Evolutionary conservation across 2,113 vertebrate genomes (phyloP).

Genomic region (Noturus placidus): DNA sequence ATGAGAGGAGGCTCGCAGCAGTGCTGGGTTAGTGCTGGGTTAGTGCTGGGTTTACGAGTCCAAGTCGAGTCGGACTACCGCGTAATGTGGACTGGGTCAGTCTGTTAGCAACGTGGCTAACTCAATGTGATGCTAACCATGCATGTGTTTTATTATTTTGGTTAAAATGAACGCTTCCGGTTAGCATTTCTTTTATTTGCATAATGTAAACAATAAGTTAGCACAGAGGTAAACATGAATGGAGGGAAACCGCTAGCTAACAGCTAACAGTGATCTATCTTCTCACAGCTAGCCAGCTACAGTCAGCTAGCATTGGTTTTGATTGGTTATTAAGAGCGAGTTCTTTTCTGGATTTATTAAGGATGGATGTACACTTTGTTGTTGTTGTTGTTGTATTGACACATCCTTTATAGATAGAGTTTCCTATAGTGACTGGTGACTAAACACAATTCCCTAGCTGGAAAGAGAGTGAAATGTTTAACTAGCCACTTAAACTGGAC

Average conservation of each 20-base stretch:
- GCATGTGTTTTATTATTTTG: not conserved
- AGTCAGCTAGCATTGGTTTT: not conserved
- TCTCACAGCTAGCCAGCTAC: not conserved
- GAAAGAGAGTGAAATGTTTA: too few species aligned
- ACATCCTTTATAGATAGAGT: not conserved
- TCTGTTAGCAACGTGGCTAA: not conserved
- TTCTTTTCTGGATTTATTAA: not conserved
- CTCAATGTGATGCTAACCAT: not conserved
- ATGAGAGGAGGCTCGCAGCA: too few species aligned
- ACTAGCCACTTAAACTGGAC: not conserved
- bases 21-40: not conserved
- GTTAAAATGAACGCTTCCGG: not conserved
- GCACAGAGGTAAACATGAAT: not conserved
- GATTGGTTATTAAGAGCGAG: not conserved
- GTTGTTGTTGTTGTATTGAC: not conserved
- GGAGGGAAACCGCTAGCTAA: slow-evolving; percentile 1
- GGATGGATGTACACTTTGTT: not conserved
- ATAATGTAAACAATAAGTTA: not conserved
- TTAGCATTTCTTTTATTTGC: not conserved
- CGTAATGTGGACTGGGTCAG: not conserved
- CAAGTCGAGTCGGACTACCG: not conserved
- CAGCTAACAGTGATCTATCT: not conserved
- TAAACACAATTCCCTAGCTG: not conserved
- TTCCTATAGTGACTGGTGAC: not conserved
- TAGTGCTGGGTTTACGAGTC: not conserved